Evolutionary conservation across 2,113 vertebrate species (phyloP).

Genomic region (Eulacestoma nigropectus): DNA sequence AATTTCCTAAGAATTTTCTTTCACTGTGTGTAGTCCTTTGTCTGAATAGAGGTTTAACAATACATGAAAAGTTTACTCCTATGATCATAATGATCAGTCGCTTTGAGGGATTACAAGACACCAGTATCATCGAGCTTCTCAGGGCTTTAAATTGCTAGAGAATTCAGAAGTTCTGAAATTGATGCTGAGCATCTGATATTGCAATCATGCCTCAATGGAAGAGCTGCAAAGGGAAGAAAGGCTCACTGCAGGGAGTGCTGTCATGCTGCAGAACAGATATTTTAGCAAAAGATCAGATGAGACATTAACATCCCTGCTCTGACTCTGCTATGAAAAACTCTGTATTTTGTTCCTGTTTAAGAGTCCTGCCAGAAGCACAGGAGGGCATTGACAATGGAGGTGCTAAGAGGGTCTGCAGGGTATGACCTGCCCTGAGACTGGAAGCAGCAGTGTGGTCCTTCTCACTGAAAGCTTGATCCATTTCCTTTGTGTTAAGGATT

Average conservation of each 20-base stretch:
- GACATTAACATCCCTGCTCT: not conserved
- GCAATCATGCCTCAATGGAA: not conserved
- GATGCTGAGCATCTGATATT: conserved; percentile 39
- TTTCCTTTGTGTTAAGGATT: not conserved
- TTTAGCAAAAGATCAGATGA: not conserved
- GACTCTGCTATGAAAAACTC: not conserved
- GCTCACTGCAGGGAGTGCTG: not conserved
- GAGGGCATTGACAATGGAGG: not conserved
- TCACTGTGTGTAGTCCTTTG: not conserved
- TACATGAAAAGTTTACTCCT: not conserved
- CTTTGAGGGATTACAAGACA: conserved; percentile 19
- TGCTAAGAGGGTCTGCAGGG: not conserved
- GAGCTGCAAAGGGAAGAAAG: conserved; percentile 2
- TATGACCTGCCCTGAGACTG: not conserved
- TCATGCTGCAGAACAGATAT: not conserved
- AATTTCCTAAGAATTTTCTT: not conserved
- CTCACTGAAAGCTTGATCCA: not conserved
- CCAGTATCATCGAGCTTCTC: not conserved
- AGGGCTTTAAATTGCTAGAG: conserved; percentile 29
- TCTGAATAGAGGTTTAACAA: conserved; percentile 1
- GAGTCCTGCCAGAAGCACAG: not conserved
- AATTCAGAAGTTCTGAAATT: conserved; percentile 23
- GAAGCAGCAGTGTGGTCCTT: not conserved
- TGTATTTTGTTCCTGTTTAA: not conserved
- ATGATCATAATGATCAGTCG: not conserved